Evolutionary conservation across 2,888 invertebrate genomes (phyloP).

Genomic region (Helobdella robusta): DNA sequence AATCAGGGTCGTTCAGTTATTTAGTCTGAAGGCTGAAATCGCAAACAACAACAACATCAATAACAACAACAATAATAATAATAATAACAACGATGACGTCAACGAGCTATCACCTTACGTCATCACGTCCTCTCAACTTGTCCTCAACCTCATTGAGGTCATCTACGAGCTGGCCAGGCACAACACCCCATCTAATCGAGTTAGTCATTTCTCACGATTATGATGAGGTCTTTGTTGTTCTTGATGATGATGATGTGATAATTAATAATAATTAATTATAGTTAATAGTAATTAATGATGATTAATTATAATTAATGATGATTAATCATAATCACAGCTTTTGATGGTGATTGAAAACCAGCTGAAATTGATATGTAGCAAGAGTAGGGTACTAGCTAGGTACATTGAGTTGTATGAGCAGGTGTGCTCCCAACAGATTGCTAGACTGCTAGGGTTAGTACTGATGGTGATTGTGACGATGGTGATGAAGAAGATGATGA

Average conservation of each 20-base stretch:
- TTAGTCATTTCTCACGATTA: conserved; percentile 52
- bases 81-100: no score
- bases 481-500: neutral
- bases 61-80: no score
- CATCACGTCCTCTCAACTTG: conserved; percentile 52
- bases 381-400: conserved; percentile 72
- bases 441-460: conserved; percentile 51
- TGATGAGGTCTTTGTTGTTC: neutral
- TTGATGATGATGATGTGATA: neutral
- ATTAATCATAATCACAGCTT: no score
- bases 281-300: neutral
- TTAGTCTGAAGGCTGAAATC: conserved; percentile 27
- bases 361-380: conserved; percentile 72
- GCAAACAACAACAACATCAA: no score
- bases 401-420: conserved; percentile 41
- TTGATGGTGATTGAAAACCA: conserved; percentile 69
- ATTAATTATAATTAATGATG: neutral
- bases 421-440: conserved; percentile 41
- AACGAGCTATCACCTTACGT: conserved; percentile 30
- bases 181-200: conserved; percentile 68
- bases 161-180: conserved; percentile 67
- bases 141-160: conserved; percentile 73
- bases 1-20: conserved; percentile 31
- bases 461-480: neutral
- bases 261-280: neutral